phyloP scores from a whole-genome alignment of 2,888 invertebrate species.

The Chirona hameri region DNA sequence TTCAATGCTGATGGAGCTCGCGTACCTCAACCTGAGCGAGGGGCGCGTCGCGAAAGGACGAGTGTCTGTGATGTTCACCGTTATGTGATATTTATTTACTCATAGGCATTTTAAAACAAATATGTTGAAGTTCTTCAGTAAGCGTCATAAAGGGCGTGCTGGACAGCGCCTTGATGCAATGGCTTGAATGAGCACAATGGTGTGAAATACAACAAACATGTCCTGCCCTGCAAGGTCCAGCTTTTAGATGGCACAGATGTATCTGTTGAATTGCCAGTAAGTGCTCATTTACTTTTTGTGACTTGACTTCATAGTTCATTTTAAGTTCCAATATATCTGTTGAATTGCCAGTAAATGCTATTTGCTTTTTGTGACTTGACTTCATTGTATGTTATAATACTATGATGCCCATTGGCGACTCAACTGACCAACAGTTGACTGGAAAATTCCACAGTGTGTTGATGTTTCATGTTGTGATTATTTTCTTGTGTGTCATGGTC shows the following conservation, averaged over 20 bases:
- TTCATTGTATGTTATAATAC: too few relatives aligned
- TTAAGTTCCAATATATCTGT: too few relatives aligned
- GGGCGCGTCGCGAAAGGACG: neutral
- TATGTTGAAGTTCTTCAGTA: conserved; percentile 29
- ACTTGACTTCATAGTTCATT: neutral
- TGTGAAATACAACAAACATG: conserved; percentile 32
- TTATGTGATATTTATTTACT: neutral
- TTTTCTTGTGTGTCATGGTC: too few relatives aligned
- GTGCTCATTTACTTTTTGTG: neutral
- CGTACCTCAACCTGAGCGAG: neutral
- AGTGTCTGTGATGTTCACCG: neutral
- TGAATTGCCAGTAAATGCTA: too few relatives aligned
- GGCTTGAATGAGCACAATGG: neutral
- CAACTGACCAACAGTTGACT: too few relatives aligned
- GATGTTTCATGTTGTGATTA: too few relatives aligned
- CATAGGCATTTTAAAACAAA: neutral
- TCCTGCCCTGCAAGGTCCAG: conserved; percentile 37
- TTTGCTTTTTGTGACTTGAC: too few relatives aligned
- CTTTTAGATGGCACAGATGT: conserved; percentile 37
- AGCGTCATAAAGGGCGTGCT: conserved; percentile 9
- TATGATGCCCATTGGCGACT: too few relatives aligned
- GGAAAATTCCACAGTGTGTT: too few relatives aligned
- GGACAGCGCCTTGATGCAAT: neutral
- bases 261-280: conserved; percentile 37
- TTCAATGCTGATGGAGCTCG: neutral